Base-by-base conservation (phyloP, 2,888 invertebrate species). In the Chymomyza procnemis region DNA sequence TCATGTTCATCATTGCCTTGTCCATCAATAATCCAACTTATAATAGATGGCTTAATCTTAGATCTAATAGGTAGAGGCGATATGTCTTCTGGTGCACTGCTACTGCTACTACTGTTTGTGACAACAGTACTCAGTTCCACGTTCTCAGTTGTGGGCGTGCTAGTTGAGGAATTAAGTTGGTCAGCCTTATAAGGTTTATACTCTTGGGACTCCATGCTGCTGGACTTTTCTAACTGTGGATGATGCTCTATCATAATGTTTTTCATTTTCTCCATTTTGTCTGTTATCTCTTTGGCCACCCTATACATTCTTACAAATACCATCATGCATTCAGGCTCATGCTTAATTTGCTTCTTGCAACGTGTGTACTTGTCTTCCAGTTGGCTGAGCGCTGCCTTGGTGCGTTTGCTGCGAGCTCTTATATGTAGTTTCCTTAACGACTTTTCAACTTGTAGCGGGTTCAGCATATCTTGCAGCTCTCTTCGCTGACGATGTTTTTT, bases 251-350 rank as follows among this genome's bases (percentile, higher is more conserved):
- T 77, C 21, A 90, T 87, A 19, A 90, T 80, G 8, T 75, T 79
- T 61, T 88, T 87, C 89, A 91, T 89, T 73, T 85, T 88, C 18
- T 88, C 85, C 80, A 90, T 83, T 74, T 87, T 88, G 50, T 88
- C 84, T 47, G 83, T 85, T 1, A 91, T 85, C n/a, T 90, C 88
- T 54, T 82, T 87, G 41, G 88, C 88, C 66, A 90, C 75, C 19
- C 88, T 77, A 61, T 90, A 89, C 87, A 91, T 88, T 59, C 87
- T 85, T 58, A 78, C 67, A 64, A 90, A 91, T 5, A 85, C 86
- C 1, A 76, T 71, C 85, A 88, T 88, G 61, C 90, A 90, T 12
- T 87, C 83, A 14, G 78, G 78, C 3, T 80, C 74, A 21, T 64
- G 63, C 4, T 50, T 52, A 0, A 88, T 74, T 26, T 88, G 79